Percentiles rank a stretch among this genome's conserved stretches.
Conservation (phyloP, 92 coral and sea anemone genomes). For the Nematostella vectensis region DNA sequence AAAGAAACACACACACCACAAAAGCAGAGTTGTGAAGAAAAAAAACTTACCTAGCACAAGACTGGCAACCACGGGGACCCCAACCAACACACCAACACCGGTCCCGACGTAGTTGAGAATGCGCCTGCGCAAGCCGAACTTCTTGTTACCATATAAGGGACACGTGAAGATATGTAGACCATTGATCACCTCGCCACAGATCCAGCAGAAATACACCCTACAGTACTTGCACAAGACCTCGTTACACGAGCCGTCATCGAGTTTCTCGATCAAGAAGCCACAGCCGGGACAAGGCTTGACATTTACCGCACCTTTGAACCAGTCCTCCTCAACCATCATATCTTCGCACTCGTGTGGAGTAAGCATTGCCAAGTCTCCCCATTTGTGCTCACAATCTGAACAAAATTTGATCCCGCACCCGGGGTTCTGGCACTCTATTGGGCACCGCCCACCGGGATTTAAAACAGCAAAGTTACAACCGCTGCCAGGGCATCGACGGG, state of each 20-base stretch:
- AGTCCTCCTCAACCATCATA: slow-evolving; percentile 4
- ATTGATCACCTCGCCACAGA: slow-evolving; percentile 23
- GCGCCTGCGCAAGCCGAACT: slow-evolving; percentile 13
- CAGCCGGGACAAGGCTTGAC: slow-evolving; percentile 36
- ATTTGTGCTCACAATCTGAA: neutral
- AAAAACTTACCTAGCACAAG: slow-evolving; percentile 12
- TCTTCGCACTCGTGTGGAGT: neutral
- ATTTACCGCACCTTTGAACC: slow-evolving; percentile 1
- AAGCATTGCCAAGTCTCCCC: neutral
- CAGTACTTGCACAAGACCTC: slow-evolving; percentile 26
- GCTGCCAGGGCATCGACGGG: slow-evolving; percentile 29
- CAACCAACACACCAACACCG: slow-evolving; percentile 12
- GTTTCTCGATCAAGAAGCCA: slow-evolving; percentile 13
- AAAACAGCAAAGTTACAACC: slow-evolving; percentile 22
- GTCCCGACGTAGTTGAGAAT: slow-evolving; percentile 10
- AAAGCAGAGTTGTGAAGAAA: too few relatives aligned
- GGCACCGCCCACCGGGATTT: slow-evolving; percentile 2
- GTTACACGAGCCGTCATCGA: slow-evolving; percentile 37
- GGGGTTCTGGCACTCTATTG: neutral
- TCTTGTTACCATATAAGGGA: slow-evolving; percentile 19
- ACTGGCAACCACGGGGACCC: slow-evolving; percentile 27
- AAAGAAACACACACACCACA: too few relatives aligned
- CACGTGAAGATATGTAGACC: slow-evolving; percentile 11
- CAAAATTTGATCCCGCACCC: slow-evolving; percentile 4
- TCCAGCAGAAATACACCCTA: slow-evolving; percentile 36